Evolutionary conservation across 2,797 vertebrate species (phyloP), one percentile per base, ranked within the genome.

Genomic region (Megaceryle alcyon): DNA sequence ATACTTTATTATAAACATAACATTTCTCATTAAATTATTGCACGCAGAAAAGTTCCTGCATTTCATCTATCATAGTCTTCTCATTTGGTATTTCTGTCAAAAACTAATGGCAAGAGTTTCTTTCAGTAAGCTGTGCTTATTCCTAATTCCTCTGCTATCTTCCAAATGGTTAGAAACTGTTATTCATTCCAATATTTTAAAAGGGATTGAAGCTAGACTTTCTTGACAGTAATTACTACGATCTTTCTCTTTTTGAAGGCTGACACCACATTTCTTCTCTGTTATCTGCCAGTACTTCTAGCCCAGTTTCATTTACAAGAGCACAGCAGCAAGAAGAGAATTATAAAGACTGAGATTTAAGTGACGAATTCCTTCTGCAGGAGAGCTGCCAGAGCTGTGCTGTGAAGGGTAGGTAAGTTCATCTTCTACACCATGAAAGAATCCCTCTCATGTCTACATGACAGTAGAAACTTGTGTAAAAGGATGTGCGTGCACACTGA

Each of bases 221-320:
- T 78, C 88, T 46, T 95, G 94, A 94, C 93, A 94, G 90, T 93
- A 96, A 95, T 96, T 90, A 91, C 75, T 57, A 92, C 0, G 8
- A 89, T 93, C 95, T 91, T 93, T 94, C 88, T 95, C 66, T 84
- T 93, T 96, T 82, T 93, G 86, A 90, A 88, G 63, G 78, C 60
- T 92, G 95, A 82, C 90, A 85, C 33, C 68, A 93, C 70, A 71
- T 86, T 89, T 91, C 81, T 92, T 90, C 88, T 71, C 69, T 75
- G 71, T 93, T 96, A 93, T 91, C 88, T 94, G 77, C 78, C 48
- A 48, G n/a, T 54, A 46, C 83, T 77, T 64, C 78, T 33, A 83
- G 72, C 41, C 75, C 53, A 68, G 61, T 91, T 93, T 87, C 82
- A 70, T 84, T 94, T 90, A 61, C 3, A 10, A 87, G 65, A 87